phyloP scores from a whole-genome alignment of 1,140 invertebrate species.

The Bradynema listronoti region DNA sequence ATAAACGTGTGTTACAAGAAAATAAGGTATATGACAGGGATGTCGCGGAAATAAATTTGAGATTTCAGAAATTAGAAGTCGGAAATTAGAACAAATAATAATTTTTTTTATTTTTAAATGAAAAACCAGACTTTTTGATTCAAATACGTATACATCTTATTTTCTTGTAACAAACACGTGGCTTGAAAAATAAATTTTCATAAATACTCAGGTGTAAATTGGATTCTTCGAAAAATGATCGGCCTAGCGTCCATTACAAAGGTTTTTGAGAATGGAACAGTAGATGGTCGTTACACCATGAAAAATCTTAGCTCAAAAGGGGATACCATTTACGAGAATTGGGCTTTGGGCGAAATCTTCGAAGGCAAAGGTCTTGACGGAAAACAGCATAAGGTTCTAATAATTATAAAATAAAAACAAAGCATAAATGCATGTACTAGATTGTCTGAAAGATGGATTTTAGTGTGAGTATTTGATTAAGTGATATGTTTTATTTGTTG shows the following conservation, averaged over 20 bases:
- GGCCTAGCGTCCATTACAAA: conserved; percentile 49
- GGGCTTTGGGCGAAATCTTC: conserved; percentile 28
- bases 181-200: too few relatives aligned
- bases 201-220: conserved; percentile 48
- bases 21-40: too few relatives aligned
- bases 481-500: conserved; percentile 1
- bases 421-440: neutral
- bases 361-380: conserved; percentile 41
- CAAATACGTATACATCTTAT: too few relatives aligned
- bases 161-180: too few relatives aligned
- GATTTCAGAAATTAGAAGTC: too few relatives aligned
- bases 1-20: too few relatives aligned
- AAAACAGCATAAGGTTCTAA: conserved; percentile 34
- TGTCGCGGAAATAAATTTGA: too few relatives aligned
- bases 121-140: too few relatives aligned
- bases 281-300: conserved; percentile 36
- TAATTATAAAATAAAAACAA: neutral
- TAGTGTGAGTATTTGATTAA: neutral
- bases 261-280: conserved; percentile 29
- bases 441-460: neutral
- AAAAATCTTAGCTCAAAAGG: conserved; percentile 44
- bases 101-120: too few relatives aligned
- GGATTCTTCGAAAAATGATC: conserved; percentile 56
- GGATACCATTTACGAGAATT: conserved; percentile 37
- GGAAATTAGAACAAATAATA: too few relatives aligned